Percentiles rank a stretch among this genome's conserved stretches.
Conservation (phyloP, 2,113 vertebrate species). For the Megaceryle maxima region DNA sequence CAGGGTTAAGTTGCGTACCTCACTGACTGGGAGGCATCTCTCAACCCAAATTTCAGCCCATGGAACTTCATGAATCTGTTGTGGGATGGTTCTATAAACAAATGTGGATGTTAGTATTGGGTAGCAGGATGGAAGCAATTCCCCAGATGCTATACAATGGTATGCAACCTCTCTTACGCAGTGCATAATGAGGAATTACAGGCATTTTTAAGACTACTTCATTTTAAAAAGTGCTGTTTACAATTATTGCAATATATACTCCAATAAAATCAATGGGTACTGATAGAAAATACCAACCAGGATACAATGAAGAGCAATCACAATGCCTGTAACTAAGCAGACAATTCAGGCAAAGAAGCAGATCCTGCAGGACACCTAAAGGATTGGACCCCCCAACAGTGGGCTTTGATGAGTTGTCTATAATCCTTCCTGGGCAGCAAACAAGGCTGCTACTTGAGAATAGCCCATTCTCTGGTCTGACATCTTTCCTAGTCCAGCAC, state of each 20-base stretch:
- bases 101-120: accelerated
- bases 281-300: background rate
- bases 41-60: background rate
- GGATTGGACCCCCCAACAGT: background rate
- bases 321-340: background rate
- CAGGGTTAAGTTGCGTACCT: background rate
- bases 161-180: background rate
- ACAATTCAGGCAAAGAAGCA: background rate
- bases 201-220: background rate
- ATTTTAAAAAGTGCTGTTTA: background rate
- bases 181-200: background rate
- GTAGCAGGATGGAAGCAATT: background rate
- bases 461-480: background rate
- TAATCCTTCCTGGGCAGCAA: background rate
- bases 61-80: background rate
- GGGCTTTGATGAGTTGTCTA: background rate
- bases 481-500: background rate
- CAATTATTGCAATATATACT: background rate
- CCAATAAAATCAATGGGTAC: background rate
- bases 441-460: background rate
- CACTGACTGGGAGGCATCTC: background rate
- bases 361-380: background rate
- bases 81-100: background rate
- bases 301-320: background rate
- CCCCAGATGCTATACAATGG: background rate